Percentiles rank a stretch among this genome's conserved stretches.
Conservation (phyloP, 2,888 invertebrate species). For the Drosophila yooni region DNA sequence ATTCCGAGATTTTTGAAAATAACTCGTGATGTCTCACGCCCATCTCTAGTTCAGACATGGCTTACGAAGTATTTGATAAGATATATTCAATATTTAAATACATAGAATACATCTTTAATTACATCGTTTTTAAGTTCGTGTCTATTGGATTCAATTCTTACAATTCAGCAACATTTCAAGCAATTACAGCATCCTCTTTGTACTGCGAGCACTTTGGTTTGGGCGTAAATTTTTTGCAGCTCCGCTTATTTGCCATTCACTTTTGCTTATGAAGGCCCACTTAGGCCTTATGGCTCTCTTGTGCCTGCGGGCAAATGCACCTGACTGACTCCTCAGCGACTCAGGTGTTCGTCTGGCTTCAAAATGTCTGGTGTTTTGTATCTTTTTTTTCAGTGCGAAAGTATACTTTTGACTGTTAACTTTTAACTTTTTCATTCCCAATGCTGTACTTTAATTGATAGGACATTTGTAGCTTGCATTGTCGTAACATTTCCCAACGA, state of each 20-base stretch:
- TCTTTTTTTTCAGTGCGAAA: conserved; percentile 17
- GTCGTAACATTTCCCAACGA: conserved; percentile 31
- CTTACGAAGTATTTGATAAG: neutral
- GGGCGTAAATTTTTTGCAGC: neutral
- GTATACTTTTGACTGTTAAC: neutral
- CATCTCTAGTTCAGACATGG: neutral
- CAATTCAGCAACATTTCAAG: neutral
- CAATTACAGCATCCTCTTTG: neutral
- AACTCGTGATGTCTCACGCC: neutral
- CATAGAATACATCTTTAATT: neutral
- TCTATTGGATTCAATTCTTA: neutral
- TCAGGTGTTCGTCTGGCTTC: neutral
- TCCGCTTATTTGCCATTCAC: conserved; percentile 32
- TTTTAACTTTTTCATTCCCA: conserved; percentile 19
- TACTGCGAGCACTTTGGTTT: neutral
- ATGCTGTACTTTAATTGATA: conserved; percentile 56
- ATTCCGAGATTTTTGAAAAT: neutral
- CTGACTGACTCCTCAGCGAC: conserved; percentile 3
- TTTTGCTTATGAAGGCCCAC: conserved; percentile 58
- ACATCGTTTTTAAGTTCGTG: neutral
- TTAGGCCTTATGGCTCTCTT: conserved; percentile 52
- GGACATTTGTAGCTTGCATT: conserved; percentile 30
- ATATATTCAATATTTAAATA: neutral
- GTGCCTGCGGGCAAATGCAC: conserved; percentile 37
- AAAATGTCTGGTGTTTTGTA: conserved; percentile 5